phyloP scores from a whole-genome alignment of 2,888 invertebrate species.

The Xestobium rufovillosum region DNA sequence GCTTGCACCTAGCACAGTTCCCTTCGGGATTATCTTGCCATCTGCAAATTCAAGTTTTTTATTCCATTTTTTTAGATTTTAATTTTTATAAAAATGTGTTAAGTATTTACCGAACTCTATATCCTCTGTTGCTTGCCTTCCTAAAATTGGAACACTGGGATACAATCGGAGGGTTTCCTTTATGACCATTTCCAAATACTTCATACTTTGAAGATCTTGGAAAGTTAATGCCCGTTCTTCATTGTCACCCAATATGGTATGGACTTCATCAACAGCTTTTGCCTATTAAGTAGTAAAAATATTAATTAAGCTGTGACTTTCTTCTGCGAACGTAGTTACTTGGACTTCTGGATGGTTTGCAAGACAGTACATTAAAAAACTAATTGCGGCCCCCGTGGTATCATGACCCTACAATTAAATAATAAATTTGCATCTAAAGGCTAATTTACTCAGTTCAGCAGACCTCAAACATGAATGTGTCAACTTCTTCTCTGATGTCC shows the following conservation, averaged over 20 bases:
- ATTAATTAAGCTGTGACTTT: slow-evolving; percentile 4
- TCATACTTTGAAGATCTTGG: slow-evolving; percentile 46
- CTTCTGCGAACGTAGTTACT: slow-evolving; percentile 19
- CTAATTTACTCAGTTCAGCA: slow-evolving; percentile 1
- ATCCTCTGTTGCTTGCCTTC: slow-evolving; percentile 10
- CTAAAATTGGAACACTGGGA: slow-evolving; percentile 47
- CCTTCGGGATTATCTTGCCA: slow-evolving; percentile 30
- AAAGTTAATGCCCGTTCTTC: slow-evolving; percentile 19
- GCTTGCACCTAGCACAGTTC: slow-evolving; percentile 40
- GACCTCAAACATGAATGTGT: slow-evolving; percentile 66
- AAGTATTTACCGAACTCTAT: slow-evolving; percentile 16
- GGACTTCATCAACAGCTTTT: slow-evolving; percentile 35
- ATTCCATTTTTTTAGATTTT: too few relatives aligned
- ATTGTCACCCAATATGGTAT: slow-evolving; percentile 30
- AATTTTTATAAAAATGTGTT: too few relatives aligned
- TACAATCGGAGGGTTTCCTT: slow-evolving; percentile 47
- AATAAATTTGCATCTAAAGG: too few relatives aligned
- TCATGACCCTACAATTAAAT: slow-evolving; percentile 28
- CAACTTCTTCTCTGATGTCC: slow-evolving; percentile 59
- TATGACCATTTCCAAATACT: slow-evolving; percentile 47
- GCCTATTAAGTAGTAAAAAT: slow-evolving; percentile 26
- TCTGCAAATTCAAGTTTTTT: slow-evolving; percentile 17
- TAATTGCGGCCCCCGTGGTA: slow-evolving; percentile 23
- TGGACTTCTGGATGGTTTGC: slow-evolving; percentile 24
- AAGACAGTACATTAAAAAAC: slow-evolving; percentile 21